Base-by-base conservation (phyloP, 2,797 vertebrate genomes). In the Parauchenoglanis punctatus region DNA sequence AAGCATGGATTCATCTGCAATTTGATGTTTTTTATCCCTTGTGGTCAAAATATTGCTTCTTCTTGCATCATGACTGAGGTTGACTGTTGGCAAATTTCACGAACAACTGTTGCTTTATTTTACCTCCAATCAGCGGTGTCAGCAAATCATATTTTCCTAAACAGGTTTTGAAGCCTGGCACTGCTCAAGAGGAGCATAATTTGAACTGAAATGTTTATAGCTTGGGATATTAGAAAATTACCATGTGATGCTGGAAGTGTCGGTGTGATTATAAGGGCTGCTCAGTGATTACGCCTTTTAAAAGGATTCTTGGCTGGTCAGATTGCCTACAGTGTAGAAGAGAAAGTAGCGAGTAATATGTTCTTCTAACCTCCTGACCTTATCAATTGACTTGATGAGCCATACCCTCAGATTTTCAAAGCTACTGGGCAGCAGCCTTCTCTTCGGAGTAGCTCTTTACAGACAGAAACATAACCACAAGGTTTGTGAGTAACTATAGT, bases 321-420 rank as follows among this genome's bases (percentile, higher is more conserved):
- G 56, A 81, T 85, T 85, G 56, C 67, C 28, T 28, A 40, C 58
- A 83, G 83, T 85, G 46, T 75, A 49, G 81, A 88, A 72, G 17
- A 84, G 84, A 85, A 86, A 83, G 58, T 86, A 81, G 58, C 78
- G 82, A 73, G 54, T 44, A 73, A 49, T 87, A 80, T 80, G 65
- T 86, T 87, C 80, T 70, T 87, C 76, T 86, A 89, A 85, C 86
- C 77, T 70, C 58, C 68, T 65, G 81, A 84, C 85, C 59, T 80
- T 80, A 87, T 83, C 82, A 90, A 80, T 84, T 84, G 87, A 86
- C 70, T 86, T 89, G 54, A 85, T 84, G 63, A 89, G 40, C 65
- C 68, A 31, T 54, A 52, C 15, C 49, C 28, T 68, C 7, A 81
- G 58, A 58, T 83, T 61, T 88, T 85, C 83, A 84, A 85, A 85